Evolutionary conservation across 2,797 vertebrate species (phyloP), one percentile per base, ranked within the genome.

Genomic region (Intellagama lesueurii): DNA sequence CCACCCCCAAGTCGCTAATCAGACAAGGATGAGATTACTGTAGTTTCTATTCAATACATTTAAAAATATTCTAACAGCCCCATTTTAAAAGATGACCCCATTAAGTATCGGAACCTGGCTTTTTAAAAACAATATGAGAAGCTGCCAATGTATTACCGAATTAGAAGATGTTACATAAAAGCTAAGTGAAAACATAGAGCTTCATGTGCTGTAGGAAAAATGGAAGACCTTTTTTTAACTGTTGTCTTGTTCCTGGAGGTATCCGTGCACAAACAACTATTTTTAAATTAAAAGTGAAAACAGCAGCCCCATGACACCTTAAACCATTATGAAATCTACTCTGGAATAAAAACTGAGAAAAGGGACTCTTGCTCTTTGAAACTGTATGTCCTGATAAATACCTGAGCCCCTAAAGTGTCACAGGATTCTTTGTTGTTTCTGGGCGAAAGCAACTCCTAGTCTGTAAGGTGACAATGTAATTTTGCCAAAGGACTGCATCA

Each of bases 131-230:
- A 17, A 12, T 17, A 44, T 1, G 68, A 30, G 81, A 1, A 72
- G 17, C 4, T 44, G 32, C 75, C 60, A 75, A 56, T 32, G 32
- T 77, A 88, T 88, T 77, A 91, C 14, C 87, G 9, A 11, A 11
- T 72, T 30, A 11, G 4, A 76, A 64, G 1, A 30, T 52, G n/a
- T 90, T 52, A 28, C 4, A 44, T 6, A 52, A 19, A 70, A 86
- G 2, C 77, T 66, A 64, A 76, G 79, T 28, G 70, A 82, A 35
- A 52, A 0, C 52, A 68, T 6, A 88, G 87, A 87, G 40, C 0
- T 3, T 3, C 0, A 92, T 56, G 7, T 4, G 16, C 8, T 72
- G 2, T 52, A 0, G 0, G 1, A 1, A 22, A 83, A 17, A 4
- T 4, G 8, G 8, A 24, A 86, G 82, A 76, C 1, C 3, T 8